Base-by-base conservation (phyloP, 2,888 invertebrate species). In the Phoenoteleia sp. region DNA sequence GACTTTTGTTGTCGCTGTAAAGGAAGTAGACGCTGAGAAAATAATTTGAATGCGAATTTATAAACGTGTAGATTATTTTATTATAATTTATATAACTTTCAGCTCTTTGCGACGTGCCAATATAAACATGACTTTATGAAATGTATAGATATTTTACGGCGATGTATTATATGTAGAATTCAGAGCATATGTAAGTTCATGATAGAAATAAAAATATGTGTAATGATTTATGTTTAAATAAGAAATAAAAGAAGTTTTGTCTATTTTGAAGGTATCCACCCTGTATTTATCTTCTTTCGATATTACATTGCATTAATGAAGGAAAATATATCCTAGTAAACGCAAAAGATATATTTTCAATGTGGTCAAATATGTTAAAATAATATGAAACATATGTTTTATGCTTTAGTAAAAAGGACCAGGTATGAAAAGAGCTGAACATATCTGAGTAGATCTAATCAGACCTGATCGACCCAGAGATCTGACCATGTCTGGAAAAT, bases 131-230 rank as follows among this genome's bases (percentile, higher is more conserved):
- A 83, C 71, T 74, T 56, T 54, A 76, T 21, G 21, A 77, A 67
- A 58, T 77, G 81, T 75, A 62, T 69, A 85, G 54, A 74, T 79
- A 79, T 67, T 85, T 81, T 71, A 77, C 21, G 36, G 29, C 45
- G 15, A 62, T 85, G 81, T 82, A 82, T 81, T 80, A 81, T 74
- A 75, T 85, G 85, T 79, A 81, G 81, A 85, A 13, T 77, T 81
- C 72, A 67, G 19, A 69, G 3, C 25, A 79, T 85, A 75, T 74
- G 75, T 71, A 75, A 74, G 71, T 74, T 76, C 72, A 77, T 62
- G 66, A 77, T 72, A 64, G 15, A 58, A 77, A 72, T 83, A 66
- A 72, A 72, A 77, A 67, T 77, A 77, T 67, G 67, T 77, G 72
- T 77, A 82, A 77, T 64, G 62, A 72, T 64, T 77, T 77, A 83